Evolutionary conservation across 2,888 invertebrate species (phyloP), one percentile per base, ranked within the genome.

Genomic region (Parochlus steinenii): DNA sequence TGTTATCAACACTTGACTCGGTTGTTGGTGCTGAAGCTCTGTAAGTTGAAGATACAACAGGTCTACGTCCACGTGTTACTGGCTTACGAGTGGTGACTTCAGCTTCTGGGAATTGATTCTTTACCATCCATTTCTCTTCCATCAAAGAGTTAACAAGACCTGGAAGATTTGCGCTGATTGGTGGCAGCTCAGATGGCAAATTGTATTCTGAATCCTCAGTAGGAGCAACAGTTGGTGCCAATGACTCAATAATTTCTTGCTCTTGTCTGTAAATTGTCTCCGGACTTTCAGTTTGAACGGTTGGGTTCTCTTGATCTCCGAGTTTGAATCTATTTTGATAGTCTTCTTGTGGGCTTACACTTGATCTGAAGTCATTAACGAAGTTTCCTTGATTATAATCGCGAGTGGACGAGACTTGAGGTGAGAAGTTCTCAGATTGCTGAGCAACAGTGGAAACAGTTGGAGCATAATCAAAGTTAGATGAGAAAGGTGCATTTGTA

Each of bases 91-190:
- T 66, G 10, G 41, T 44, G 14, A 45, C 46, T 33, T 39, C 41
- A 23, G 45, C 46, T 38, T 46, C 47, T 31, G 49, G 48, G 18
- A 37, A 22, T 24, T 38, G 32, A 23, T 25, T 19, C 8, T 10
- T 39, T 34, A 28, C 44, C 45, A 20, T 35, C 34, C 34, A 35
- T 26, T 53, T 49, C 41, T 62, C 58, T 39, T 72, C 71, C 43
- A 70, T 60, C 20, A 74, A 52, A 19, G 69, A 66, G 45, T 72
- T 72, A 0, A 73, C 67, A 16, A 71, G 50, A 1, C 68, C 67
- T 2, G 71, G 70, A 18, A 72, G 55, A 42, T 67, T 66, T 0
- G 69, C 65, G 11, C 65, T 68, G 27, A 69, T 58, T 2, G 66
- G 56, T 2, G 70, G 68, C 14, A 71, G 49, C 42, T 70, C 64